These are phyloP conservation scores for Crematogaster levior DNA, from an alignment of 2,888 invertebrate genomes.

Conservation along the genomic window DNA sequence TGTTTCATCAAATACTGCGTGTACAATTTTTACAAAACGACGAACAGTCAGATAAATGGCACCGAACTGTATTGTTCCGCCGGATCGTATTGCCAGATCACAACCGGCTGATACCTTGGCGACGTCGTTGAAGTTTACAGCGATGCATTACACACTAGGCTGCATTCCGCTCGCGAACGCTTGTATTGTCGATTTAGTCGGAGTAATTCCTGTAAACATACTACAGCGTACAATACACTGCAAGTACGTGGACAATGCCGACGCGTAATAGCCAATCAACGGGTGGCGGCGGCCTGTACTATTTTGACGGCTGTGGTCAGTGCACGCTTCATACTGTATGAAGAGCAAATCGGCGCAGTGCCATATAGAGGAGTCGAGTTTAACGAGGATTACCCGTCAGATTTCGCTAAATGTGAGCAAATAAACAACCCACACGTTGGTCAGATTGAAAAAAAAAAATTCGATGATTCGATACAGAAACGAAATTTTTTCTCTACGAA, in stretches of 20 bases:
- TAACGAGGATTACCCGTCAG: slow-evolving; percentile 33
- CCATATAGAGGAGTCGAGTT: background rate
- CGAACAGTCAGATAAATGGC: slow-evolving; percentile 30
- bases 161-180: slow-evolving; percentile 23
- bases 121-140: slow-evolving; percentile 47
- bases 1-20: slow-evolving; percentile 1
- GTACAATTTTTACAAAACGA: slow-evolving; percentile 33
- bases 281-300: slow-evolving; percentile 25
- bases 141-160: slow-evolving; percentile 27
- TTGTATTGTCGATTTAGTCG: slow-evolving; percentile 39
- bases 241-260: slow-evolving; percentile 49
- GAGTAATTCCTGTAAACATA: slow-evolving; percentile 48
- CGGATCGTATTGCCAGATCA: slow-evolving; percentile 26
- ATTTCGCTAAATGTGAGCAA: slow-evolving; percentile 16
- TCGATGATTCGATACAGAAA: background rate
- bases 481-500: background rate
- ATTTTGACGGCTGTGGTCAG: slow-evolving; percentile 46
- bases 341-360: slow-evolving; percentile 35
- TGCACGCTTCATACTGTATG: slow-evolving; percentile 25
- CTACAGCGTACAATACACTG: slow-evolving; percentile 34
- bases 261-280: slow-evolving; percentile 58
- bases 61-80: slow-evolving; percentile 19
- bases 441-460: background rate
- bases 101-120: slow-evolving; percentile 46
- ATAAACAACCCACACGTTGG: background rate